phyloP scores from a whole-genome alignment of 2,113 vertebrate species.

The Eurystomus gularis region DNA sequence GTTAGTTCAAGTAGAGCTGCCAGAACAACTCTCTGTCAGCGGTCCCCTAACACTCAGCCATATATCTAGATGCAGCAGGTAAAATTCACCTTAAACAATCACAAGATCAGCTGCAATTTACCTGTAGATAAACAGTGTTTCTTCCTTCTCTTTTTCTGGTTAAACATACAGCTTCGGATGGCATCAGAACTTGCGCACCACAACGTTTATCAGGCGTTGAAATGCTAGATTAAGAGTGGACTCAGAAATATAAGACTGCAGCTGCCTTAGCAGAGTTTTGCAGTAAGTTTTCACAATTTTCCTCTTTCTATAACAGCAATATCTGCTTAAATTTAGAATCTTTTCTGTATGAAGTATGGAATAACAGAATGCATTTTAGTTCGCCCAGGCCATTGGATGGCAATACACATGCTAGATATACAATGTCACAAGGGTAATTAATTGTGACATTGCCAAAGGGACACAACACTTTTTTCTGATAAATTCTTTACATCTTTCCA shows the following conservation, averaged over 20 bases:
- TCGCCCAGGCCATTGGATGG: not conserved
- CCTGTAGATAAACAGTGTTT: not conserved
- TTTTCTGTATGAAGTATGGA: not conserved
- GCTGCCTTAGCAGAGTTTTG: not conserved
- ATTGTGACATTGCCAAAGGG: conserved; percentile 18
- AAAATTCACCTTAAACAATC: not conserved
- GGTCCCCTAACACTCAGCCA: not conserved
- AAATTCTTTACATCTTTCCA: conserved; percentile 6
- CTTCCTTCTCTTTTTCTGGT: not conserved
- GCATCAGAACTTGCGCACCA: not conserved
- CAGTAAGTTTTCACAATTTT: not conserved
- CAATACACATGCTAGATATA: not conserved
- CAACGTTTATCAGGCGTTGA: not conserved
- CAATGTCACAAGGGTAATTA: not conserved
- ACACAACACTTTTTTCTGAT: not conserved
- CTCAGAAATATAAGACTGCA: not conserved
- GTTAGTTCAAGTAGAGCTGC: conserved; percentile 28
- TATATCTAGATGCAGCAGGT: not conserved
- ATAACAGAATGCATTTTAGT: not conserved
- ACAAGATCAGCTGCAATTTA: not conserved
- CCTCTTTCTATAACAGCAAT: not conserved
- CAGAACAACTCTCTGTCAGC: not conserved
- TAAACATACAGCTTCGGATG: not conserved
- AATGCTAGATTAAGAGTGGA: not conserved
- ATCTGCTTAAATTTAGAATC: not conserved